Conservation (phyloP, 64 coral and sea anemone species). For the Stylophora pistillata region DNA sequence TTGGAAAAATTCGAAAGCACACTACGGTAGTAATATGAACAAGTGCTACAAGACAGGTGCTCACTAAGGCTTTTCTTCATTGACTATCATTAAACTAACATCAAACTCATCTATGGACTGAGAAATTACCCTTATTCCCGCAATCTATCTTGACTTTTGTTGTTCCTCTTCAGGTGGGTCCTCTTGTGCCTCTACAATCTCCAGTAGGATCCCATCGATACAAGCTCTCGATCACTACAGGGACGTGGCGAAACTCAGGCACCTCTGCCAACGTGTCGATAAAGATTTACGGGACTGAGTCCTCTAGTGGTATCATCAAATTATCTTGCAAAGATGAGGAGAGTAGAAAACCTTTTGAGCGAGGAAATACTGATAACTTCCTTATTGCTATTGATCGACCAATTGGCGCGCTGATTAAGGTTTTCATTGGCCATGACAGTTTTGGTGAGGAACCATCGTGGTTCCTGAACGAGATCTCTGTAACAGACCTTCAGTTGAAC, state of each 20-base stretch:
- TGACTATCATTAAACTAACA: neutral
- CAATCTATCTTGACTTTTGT: neutral
- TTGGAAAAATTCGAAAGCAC: too few relatives aligned
- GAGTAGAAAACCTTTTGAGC: conserved; percentile 29
- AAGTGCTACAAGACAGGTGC: too few relatives aligned
- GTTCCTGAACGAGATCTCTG: conserved; percentile 65
- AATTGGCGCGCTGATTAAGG: conserved; percentile 44
- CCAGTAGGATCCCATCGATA: conserved; percentile 17
- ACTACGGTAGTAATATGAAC: too few relatives aligned
- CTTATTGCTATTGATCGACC: conserved; percentile 31
- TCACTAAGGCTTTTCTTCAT: neutral
- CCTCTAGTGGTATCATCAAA: conserved; percentile 45
- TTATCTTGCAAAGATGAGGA: conserved; percentile 33
- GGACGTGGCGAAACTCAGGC: conserved; percentile 63
- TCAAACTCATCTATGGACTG: neutral
- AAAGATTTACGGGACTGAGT: conserved; percentile 73
- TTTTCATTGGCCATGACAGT: conserved; percentile 70
- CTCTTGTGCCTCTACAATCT: neutral
- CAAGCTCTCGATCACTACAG: conserved; percentile 59
- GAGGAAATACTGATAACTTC: conserved; percentile 63
- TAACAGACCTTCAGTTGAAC: conserved; percentile 34
- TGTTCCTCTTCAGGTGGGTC: neutral
- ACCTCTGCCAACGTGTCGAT: conserved; percentile 74
- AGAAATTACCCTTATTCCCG: neutral
- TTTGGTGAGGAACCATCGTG: conserved; percentile 62